A percentile compares a stretch with the other conserved stretches of the same genome.
These are phyloP conservation scores for Cristatella mucedo DNA, from an alignment of 2,888 invertebrate genomes.

Conservation along the genomic window DNA sequence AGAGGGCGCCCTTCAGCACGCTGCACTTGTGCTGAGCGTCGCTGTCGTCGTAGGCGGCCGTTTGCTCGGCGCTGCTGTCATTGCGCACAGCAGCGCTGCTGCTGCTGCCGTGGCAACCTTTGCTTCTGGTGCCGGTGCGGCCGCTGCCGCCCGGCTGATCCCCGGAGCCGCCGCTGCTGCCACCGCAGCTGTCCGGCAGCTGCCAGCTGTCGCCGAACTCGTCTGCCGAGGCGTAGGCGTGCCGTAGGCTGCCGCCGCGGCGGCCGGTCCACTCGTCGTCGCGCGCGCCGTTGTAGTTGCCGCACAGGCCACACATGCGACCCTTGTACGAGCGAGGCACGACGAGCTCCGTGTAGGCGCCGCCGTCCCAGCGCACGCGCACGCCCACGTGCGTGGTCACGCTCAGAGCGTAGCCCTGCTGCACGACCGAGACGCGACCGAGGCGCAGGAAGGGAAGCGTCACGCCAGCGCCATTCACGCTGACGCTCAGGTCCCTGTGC, in stretches of 20 bases:
- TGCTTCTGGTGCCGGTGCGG: too few species aligned
- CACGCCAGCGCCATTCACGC: conserved; percentile 61
- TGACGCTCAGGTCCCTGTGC: conserved; percentile 67
- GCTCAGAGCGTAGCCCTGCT: conserved; percentile 40
- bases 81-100: too few species aligned
- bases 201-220: conserved; percentile 74
- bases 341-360: conserved; percentile 65
- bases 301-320: conserved; percentile 74
- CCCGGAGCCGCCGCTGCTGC: too few species aligned
- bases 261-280: conserved; percentile 57
- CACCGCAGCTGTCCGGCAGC: too few species aligned
- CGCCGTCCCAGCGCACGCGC: conserved; percentile 77
- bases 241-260: conserved; percentile 40
- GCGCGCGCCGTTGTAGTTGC: conserved; percentile 73
- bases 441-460: conserved; percentile 48
- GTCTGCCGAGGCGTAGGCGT: conserved; percentile 49
- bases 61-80: too few species aligned
- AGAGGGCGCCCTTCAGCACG: too few species aligned
- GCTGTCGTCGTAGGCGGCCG: too few species aligned
- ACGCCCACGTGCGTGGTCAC: conserved; percentile 47
- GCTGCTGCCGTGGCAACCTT: too few species aligned
- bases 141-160: too few species aligned
- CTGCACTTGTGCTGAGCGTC: too few species aligned
- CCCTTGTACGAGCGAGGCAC: conserved; percentile 59
- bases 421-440: conserved; percentile 41